Evolutionary conservation across 2,888 invertebrate genomes (phyloP).

Genomic region (Arenicola marina): DNA sequence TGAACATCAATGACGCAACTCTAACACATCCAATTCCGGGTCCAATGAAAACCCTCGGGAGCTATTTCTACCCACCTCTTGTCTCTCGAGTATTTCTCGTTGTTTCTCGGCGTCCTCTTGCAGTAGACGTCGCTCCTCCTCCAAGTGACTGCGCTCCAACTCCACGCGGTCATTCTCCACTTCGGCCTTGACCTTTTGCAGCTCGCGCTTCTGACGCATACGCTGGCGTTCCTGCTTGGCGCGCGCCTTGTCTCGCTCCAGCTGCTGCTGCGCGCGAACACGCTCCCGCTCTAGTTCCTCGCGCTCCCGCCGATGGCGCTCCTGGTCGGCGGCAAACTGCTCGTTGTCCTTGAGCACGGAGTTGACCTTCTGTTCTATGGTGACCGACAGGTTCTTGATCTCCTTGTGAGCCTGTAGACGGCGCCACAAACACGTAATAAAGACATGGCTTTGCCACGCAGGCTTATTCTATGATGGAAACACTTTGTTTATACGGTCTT

Average conservation of each 20-base stretch:
- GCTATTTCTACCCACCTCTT: conserved; percentile 17
- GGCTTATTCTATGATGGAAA: too few species aligned
- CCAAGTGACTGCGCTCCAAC: conserved; percentile 15
- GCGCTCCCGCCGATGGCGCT: conserved; percentile 20
- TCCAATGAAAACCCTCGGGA: too few species aligned
- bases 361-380: conserved; percentile 14
- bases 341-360: conserved; percentile 12
- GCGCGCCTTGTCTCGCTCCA: conserved; percentile 29
- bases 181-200: conserved; percentile 11
- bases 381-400: conserved; percentile 21
- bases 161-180: conserved; percentile 20
- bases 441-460: too few species aligned
- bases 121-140: conserved; percentile 14
- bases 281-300: conserved; percentile 22
- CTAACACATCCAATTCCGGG: too few species aligned
- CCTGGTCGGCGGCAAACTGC: conserved; percentile 44
- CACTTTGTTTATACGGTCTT: too few species aligned
- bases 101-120: conserved; percentile 13
- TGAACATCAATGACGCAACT: too few species aligned
- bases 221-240: conserved; percentile 26
- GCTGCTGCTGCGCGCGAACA: conserved; percentile 11
- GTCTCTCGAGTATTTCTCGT: background rate
- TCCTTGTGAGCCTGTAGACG: conserved; percentile 25
- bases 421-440: background rate
- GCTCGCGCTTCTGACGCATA: conserved; percentile 17